A percentile compares a stretch with the other conserved stretches of the same genome.
Evolutionary conservation across 2,113 vertebrate genomes (phyloP).

Genomic region (Brevimyrus niger): DNA sequence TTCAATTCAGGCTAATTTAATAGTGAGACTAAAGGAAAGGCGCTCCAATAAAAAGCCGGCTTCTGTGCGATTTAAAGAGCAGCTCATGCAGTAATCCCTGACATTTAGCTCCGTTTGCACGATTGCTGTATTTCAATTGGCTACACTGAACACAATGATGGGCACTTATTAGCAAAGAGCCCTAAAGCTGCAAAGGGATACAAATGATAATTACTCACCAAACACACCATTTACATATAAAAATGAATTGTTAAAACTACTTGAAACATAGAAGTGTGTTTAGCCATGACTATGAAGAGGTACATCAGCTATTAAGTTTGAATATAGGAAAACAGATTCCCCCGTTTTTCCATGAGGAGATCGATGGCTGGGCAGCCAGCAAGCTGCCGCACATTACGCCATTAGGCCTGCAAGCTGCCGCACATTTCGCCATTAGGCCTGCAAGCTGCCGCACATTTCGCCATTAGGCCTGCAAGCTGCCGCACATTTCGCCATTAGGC

Average conservation of each 20-base stretch:
- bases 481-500: too few species aligned
- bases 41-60: neutral
- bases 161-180: neutral
- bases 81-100: neutral
- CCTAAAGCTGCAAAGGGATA: neutral
- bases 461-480: neutral
- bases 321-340: neutral
- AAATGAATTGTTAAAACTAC: neutral
- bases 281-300: neutral
- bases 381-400: too few species aligned
- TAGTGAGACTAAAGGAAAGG: neutral
- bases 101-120: neutral
- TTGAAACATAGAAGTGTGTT: neutral
- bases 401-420: neutral
- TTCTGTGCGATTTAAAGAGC: neutral
- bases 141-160: neutral
- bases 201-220: neutral
- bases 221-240: neutral
- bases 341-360: neutral
- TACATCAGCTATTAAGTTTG: neutral
- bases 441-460: too few species aligned
- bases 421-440: neutral
- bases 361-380: neutral
- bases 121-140: neutral
- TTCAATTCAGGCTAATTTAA: neutral